These are phyloP conservation scores for Erpornis zantholeuca DNA, from an alignment of 2,113 vertebrate genomes.

Conservation along the genomic window DNA sequence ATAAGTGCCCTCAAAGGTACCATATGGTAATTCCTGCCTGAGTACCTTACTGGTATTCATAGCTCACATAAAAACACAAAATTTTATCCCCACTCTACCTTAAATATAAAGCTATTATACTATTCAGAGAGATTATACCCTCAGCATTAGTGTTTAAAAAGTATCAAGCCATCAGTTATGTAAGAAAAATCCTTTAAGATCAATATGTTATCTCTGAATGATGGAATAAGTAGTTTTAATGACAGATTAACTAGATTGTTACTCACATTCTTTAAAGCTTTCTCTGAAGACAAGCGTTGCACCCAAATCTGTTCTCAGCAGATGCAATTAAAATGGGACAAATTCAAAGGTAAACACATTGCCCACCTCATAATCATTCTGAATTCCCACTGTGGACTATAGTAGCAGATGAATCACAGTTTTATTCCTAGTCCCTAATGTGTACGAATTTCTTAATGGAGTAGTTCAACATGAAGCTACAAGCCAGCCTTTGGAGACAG, in stretches of 20 bases:
- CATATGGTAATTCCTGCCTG: conserved; percentile 61
- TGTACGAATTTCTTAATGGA: not conserved
- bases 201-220: not conserved
- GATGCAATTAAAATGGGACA: not conserved
- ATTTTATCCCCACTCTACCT: conserved; percentile 59
- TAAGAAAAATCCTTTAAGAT: conserved; percentile 46
- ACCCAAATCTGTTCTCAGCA: not conserved
- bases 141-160: conserved; percentile 25
- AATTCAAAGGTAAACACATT: not conserved
- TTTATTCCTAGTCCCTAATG: not conserved
- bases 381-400: not conserved
- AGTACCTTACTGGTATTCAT: conserved; percentile 34
- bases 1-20: conserved; percentile 59
- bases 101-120: conserved; percentile 41
- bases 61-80: conserved; percentile 45
- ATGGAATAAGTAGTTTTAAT: conserved; percentile 33
- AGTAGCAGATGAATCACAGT: not conserved
- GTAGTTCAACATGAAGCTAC: not conserved
- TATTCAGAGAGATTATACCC: conserved; percentile 43
- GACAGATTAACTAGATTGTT: conserved; percentile 25
- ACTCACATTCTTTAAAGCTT: not conserved
- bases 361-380: not conserved
- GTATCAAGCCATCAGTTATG: conserved; percentile 15
- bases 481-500: not conserved
- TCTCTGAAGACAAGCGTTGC: not conserved